phyloP scores from a whole-genome alignment of 2,797 vertebrate genomes.

The Parotocinclus haroldoi region DNA sequence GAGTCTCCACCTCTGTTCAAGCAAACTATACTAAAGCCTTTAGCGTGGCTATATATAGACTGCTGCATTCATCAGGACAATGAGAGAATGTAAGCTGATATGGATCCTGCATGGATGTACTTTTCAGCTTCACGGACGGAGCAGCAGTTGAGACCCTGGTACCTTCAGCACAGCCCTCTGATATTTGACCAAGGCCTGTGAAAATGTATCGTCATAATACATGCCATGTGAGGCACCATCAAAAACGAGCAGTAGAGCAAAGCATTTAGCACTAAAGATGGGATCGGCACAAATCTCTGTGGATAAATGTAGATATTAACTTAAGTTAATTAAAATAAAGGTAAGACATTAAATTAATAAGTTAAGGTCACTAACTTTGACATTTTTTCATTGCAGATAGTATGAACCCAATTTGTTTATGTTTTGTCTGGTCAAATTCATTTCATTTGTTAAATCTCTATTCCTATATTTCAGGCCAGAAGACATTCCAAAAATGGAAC shows the following conservation, averaged over 20 bases:
- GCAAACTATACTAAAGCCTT: slow-evolving; percentile 36
- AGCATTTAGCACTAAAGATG: neutral
- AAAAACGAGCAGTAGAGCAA: too few species aligned
- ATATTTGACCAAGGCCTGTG: slow-evolving; percentile 11
- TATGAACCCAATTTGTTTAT: too few species aligned
- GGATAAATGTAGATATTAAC: neutral
- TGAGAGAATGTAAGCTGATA: slow-evolving; percentile 50
- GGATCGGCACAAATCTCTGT: neutral
- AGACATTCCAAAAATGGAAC: too few species aligned
- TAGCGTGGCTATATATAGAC: slow-evolving; percentile 46
- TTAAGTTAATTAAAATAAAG: too few species aligned
- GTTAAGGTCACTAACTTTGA: too few species aligned
- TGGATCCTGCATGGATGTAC: slow-evolving; percentile 10
- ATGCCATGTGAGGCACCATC: neutral
- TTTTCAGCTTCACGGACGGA: slow-evolving; percentile 13
- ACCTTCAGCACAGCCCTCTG: neutral
- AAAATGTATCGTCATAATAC: neutral
- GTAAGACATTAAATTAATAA: too few species aligned
- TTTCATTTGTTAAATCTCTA: too few species aligned
- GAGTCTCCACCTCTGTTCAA: slow-evolving; percentile 16
- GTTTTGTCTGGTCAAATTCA: too few species aligned
- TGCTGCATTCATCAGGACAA: slow-evolving; percentile 42
- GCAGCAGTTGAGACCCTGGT: slow-evolving; percentile 7
- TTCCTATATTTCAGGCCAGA: too few species aligned
- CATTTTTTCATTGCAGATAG: too few species aligned